Conservation (phyloP, 2,113 vertebrate genomes). For the Tautogolabrus adspersus region DNA sequence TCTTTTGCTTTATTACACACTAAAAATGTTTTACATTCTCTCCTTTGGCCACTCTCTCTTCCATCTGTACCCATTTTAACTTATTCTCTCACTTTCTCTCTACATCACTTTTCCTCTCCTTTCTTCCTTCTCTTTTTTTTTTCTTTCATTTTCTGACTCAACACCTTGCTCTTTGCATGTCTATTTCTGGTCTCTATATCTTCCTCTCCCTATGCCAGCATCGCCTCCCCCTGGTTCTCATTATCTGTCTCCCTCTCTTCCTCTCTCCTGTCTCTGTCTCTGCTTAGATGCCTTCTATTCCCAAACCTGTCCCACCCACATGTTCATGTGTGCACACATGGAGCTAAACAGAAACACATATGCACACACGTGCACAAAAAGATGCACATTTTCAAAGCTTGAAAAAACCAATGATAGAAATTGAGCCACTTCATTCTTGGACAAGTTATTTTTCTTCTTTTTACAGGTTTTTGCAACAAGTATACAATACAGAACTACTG, state of each 20-base stretch:
- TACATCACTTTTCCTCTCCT: conserved; percentile 13
- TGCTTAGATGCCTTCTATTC: conserved; percentile 67
- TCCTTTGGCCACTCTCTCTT: not conserved
- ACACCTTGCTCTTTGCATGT: conserved; percentile 84
- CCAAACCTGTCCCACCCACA: conserved; percentile 74
- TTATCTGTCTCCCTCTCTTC: conserved; percentile 75
- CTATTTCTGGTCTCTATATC: conserved; percentile 84
- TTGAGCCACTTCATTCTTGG: conserved; percentile 28
- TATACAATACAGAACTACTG: conserved; percentile 19
- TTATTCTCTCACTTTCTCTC: conserved; percentile 38
- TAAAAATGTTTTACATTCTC: conserved; percentile 7
- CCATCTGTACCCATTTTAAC: too few relatives aligned
- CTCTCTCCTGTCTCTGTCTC: conserved; percentile 56
- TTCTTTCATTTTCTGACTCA: conserved; percentile 84
- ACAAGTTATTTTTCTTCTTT: conserved; percentile 30
- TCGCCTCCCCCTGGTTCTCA: conserved; percentile 84
- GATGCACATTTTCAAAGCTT: conserved; percentile 15
- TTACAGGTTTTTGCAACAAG: conserved; percentile 5
- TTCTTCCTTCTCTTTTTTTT: conserved; percentile 12
- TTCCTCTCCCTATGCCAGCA: conserved; percentile 80
- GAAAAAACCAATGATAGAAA: not conserved
- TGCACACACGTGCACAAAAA: conserved; percentile 20
- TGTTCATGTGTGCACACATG: conserved; percentile 37
- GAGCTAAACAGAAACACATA: conserved; percentile 37
- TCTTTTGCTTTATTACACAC: conserved; percentile 26